A percentile compares a stretch with the other conserved stretches of the same genome.
phyloP scores from a whole-genome alignment of 2,797 vertebrate species.

The Champsocephalus gunnari region DNA sequence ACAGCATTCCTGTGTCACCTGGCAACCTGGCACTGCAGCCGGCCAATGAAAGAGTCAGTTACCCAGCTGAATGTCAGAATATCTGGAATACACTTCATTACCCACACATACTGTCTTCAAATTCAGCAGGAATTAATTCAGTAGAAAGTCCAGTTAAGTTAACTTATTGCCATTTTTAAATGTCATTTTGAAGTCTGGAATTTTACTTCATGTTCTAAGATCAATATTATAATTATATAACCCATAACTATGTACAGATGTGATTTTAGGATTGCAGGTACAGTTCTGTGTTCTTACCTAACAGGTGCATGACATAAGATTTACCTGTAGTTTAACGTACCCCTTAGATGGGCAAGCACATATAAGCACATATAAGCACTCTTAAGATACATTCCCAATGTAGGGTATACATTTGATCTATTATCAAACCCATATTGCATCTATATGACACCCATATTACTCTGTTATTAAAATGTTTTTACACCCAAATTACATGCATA shows the following conservation, averaged over 20 bases:
- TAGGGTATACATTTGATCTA: too few relatives aligned
- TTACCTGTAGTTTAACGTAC: background rate
- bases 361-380: too few relatives aligned
- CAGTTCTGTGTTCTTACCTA: background rate
- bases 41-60: background rate
- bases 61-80: background rate
- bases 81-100: background rate
- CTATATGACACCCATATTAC: too few relatives aligned
- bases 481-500: too few relatives aligned
- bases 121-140: background rate
- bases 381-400: too few relatives aligned
- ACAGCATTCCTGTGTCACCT: constrained; percentile 3
- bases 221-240: background rate
- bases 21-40: background rate
- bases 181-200: background rate
- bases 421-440: too few relatives aligned
- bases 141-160: too few relatives aligned
- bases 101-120: background rate
- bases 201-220: background rate
- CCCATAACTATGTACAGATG: background rate
- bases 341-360: too few relatives aligned
- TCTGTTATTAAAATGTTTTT: too few relatives aligned
- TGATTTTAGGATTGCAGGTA: background rate
- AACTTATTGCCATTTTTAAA: background rate
- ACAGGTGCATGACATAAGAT: background rate